Percentiles rank a stretch among this genome's conserved stretches.
Evolutionary conservation across 2,797 vertebrate genomes (phyloP).

Genomic region (Sebastes reedi): DNA sequence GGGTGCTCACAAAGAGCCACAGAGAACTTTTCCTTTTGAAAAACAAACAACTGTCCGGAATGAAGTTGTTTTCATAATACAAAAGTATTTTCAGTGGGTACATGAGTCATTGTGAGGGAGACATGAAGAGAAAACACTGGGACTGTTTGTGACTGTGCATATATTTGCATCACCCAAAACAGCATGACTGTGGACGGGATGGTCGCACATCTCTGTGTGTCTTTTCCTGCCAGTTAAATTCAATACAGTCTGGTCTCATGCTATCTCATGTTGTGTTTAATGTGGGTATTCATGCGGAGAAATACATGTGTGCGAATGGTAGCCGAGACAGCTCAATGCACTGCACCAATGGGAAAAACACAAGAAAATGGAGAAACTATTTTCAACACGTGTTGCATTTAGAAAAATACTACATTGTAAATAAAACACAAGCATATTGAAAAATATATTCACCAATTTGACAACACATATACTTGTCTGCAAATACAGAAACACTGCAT

Average conservation of each 20-base stretch:
- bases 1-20: constrained; percentile 46
- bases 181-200: constrained; percentile 12
- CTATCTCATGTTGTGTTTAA: background rate
- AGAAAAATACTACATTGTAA: background rate
- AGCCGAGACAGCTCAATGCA: background rate
- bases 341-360: background rate
- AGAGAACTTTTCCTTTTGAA: constrained; percentile 40
- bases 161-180: constrained; percentile 49
- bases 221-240: background rate
- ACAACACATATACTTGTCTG: background rate
- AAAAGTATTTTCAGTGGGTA: constrained; percentile 44
- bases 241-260: background rate
- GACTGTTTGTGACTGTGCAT: constrained; percentile 65
- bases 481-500: background rate
- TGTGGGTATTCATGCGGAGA: background rate
- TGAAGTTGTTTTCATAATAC: constrained; percentile 46
- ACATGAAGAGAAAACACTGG: constrained; percentile 27
- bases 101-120: constrained; percentile 43
- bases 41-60: constrained; percentile 47
- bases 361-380: background rate
- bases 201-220: constrained; percentile 25
- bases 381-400: background rate
- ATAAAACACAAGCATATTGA: background rate
- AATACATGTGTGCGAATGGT: background rate
- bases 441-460: background rate